Percentiles rank a stretch among this genome's conserved stretches.
Conservation (phyloP, 2,797 vertebrate genomes). For the Pyrocephalus nanus region DNA sequence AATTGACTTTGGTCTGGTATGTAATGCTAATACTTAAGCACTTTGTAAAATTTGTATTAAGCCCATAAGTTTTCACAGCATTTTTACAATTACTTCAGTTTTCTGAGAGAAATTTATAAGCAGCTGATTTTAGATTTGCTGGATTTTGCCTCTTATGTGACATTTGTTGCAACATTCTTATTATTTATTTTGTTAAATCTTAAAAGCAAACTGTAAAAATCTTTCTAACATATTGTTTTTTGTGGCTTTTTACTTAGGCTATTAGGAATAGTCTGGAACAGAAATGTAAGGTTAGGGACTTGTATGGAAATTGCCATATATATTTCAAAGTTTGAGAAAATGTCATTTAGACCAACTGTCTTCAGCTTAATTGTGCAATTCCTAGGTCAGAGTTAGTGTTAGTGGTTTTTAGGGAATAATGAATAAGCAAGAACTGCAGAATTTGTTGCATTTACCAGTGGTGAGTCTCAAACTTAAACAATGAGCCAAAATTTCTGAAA, state of each 20-base stretch:
- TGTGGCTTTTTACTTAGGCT: background rate
- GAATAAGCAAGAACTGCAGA: background rate
- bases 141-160: background rate
- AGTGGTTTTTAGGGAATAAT: background rate
- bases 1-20: background rate
- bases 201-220: background rate
- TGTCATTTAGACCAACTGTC: background rate
- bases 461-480: background rate
- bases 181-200: background rate
- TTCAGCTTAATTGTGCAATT: background rate
- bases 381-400: background rate
- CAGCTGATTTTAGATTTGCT: background rate
- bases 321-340: background rate
- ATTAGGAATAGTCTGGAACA: background rate
- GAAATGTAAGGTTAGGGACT: background rate
- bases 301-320: background rate
- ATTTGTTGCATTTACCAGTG: background rate
- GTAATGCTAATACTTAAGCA: background rate
- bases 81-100: background rate
- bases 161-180: background rate
- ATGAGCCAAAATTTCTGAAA: background rate
- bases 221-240: background rate
- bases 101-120: background rate
- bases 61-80: background rate
- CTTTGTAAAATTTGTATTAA: background rate